Evolutionary conservation across 2,113 vertebrate genomes (phyloP), one percentile per base, ranked within the genome.

Genomic region (Aramus guarauna): DNA sequence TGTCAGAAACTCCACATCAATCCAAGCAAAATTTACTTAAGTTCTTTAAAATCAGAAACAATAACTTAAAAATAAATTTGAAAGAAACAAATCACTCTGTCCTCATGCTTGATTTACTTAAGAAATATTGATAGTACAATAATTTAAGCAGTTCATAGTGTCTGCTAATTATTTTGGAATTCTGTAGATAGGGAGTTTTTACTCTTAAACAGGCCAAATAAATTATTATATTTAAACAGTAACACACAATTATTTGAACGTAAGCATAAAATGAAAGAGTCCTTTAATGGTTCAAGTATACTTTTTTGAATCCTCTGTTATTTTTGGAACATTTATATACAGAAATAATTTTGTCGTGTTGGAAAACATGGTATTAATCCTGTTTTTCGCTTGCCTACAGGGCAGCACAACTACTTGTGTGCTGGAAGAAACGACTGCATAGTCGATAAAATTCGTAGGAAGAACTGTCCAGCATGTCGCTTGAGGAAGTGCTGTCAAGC

Each of bases 341-440:
- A 76, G n/a, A 52, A 82, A 26, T 58, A n/a, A 22, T 91, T 71
- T 76, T 81, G 15, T 59, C 4, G 6, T 34, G n/a, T 36, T 72
- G 58, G 12, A 82, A 91, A 88, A 29, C 59, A n/a, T 48, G 18
- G 23, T 62, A 59, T 59, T 84, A 41, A 84, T 78, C 39, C 48
- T 87, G n/a, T 37, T 75, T 91, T 85, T 39, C 30, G 90, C 67
- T 87, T 93, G 7, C 80, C 88, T 96, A 34, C 97, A 99, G 99
- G 99, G 27, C 99, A 99, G 95, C 99, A 99, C 96, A 99, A 99
- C 91, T 99, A 99, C 92, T 98, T 99, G 37, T 99, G 99, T 85
- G 99, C 99, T n/a, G 99, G 99, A 92, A 98, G 99, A 91, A 99
- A 99, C 55, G 99, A 99, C 97, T 99, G 99, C 97, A 99, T 99